phyloP scores from a whole-genome alignment of 2,888 invertebrate genomes.

The Drosophila anomelani region DNA sequence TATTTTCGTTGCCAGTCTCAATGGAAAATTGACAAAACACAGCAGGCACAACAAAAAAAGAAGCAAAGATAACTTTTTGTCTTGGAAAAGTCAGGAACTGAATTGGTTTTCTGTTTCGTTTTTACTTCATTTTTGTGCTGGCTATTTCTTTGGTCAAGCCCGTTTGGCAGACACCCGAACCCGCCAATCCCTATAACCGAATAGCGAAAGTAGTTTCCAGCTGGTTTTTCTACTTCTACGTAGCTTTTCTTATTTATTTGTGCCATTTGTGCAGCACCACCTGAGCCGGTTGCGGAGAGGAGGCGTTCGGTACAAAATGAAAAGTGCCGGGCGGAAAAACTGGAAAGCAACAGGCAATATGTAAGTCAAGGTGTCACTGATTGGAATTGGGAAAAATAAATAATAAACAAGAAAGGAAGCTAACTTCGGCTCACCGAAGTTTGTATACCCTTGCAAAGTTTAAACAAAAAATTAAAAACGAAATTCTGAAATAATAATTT shows the following conservation, averaged over 20 bases:
- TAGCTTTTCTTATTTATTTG: constrained; percentile 46
- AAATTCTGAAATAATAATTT: too few relatives aligned
- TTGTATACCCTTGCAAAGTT: not conserved
- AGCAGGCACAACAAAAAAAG: constrained; percentile 6
- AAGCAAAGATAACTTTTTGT: constrained; percentile 69
- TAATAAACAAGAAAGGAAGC: too few relatives aligned
- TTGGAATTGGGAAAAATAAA: constrained; percentile 6
- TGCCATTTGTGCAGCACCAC: constrained; percentile 76
- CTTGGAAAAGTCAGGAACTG: constrained; percentile 61
- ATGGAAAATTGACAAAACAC: constrained; percentile 18
- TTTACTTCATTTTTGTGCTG: constrained; percentile 54
- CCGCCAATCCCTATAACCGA: constrained; percentile 29
- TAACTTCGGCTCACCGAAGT: too few relatives aligned
- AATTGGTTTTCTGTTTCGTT: constrained; percentile 20
- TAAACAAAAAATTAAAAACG: too few relatives aligned
- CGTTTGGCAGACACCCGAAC: constrained; percentile 38
- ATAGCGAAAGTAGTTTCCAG: constrained; percentile 75
- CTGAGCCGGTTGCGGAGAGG: constrained; percentile 14
- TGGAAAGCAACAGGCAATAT: constrained; percentile 46
- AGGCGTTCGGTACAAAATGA: constrained; percentile 15
- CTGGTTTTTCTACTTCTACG: constrained; percentile 62
- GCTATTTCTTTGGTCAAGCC: constrained; percentile 68
- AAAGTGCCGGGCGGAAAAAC: constrained; percentile 32
- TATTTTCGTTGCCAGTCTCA: constrained; percentile 8
- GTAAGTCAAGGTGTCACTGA: constrained; percentile 47